Base-by-base conservation (phyloP, 1,140 invertebrate species). In the Bilobella aurantiaca region DNA sequence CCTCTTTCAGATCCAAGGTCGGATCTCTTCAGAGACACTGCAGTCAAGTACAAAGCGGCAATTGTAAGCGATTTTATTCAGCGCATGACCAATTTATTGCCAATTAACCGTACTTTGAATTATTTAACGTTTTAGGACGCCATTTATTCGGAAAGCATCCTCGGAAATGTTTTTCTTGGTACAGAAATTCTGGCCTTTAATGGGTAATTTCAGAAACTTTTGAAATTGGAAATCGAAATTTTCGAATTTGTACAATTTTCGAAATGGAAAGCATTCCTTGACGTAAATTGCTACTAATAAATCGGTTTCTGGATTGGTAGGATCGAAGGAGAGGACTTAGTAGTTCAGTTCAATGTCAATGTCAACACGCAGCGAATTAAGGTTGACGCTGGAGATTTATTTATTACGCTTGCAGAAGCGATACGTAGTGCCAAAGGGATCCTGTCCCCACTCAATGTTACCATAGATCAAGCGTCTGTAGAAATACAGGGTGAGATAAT, bases 171-270 rank as follows among this genome's bases (percentile, higher is more conserved):
- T 60, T 90, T 87, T 75, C 76, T 86, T 18, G 79, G 81, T 1
- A 82, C 83, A 18, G 87, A 90, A 71, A 81, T 89, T 56, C 78
- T 90, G 5, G 87, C 87, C 28, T 82, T 92, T 29, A 88, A 92
- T 77, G 89, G 87, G 89, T 91, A 80, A 79, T 27, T 32, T 46
- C 27, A n/a, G 21, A 23, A 3, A 32, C 34, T 25, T 62, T 1
- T 2, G 3, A 8, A 23, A 28, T 29, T 57, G 18, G 57, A 57
- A 5, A n/a, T 57, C 5, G 29, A 21, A 1, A 25, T 27, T 53
- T 62, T 29, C n/a, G n/a, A n/a, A 65, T 8, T 1, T 57, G 23
- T 0, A 47, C 16, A 28, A 49, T 62, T 62, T 46, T 27, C 32
- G 18, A 58, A 27, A 1, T 30, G 3, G 62, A 37, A 58, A 57